These are phyloP conservation scores for Lacerta viridis DNA, from an alignment of 2,797 vertebrate genomes.

Conservation along the genomic window DNA sequence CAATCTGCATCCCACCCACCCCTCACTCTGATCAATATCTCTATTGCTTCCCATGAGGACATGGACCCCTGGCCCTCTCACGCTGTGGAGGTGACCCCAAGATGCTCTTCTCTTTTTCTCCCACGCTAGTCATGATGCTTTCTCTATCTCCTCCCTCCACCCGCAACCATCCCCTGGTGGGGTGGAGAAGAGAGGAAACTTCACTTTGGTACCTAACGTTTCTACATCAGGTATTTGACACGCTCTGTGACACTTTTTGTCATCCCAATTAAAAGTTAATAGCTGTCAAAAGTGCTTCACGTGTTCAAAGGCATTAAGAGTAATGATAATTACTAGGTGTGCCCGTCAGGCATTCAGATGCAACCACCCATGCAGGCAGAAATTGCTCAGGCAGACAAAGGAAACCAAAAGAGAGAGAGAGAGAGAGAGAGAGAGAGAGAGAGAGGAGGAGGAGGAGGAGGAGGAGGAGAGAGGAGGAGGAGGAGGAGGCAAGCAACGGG, in stretches of 20 bases:
- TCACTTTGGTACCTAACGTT: not conserved
- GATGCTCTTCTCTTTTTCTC: not conserved
- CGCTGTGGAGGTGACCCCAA: no score
- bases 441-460: not conserved
- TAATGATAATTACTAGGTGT: not conserved
- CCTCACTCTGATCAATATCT: not conserved
- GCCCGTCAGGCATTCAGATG: not conserved
- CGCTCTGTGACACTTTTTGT: slow-evolving; percentile 12
- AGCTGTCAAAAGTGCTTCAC: slow-evolving; percentile 21
- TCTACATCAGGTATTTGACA: slow-evolving; percentile 17
- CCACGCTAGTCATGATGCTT: not conserved
- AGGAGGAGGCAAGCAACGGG: no score
- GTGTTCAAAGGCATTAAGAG: not conserved
- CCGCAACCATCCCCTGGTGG: not conserved
- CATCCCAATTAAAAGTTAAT: slow-evolving; percentile 39
- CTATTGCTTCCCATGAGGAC: no score
- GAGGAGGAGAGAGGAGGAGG: no score
- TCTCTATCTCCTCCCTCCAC: not conserved
- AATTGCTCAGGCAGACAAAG: not conserved
- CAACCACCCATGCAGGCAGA: not conserved
- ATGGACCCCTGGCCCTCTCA: no score
- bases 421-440: not conserved
- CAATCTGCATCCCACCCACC: no score
- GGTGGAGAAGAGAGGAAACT: not conserved
- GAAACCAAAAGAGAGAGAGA: not conserved